Evolutionary conservation across 2,113 vertebrate genomes (phyloP), one percentile per base, ranked within the genome.

Genomic region (Tauraco erythrolophus): DNA sequence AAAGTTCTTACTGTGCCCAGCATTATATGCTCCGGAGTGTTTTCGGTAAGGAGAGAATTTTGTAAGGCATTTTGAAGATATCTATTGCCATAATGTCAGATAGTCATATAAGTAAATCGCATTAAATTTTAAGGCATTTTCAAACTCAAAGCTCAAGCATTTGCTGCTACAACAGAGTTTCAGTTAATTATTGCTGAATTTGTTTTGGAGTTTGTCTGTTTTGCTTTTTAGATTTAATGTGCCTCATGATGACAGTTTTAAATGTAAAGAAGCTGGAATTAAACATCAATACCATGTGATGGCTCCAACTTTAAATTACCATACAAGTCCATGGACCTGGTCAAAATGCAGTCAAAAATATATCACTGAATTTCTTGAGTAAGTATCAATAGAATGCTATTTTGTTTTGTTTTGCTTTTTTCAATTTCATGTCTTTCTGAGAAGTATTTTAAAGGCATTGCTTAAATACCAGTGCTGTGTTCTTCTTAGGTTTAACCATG

Each of bases 281-380:
- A 99, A 99, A 76, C 98, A 99, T 94, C 99, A 99, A 61, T 99
- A 99, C 91, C 99, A 99, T 64, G 99, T 99, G 70, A 99, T 99
- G 99, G 99, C 99, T 69, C 99, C 99, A 46, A 99, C 98, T 69
- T 98, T 99, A 97, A 99, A 99, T 98, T 99, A 99, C 28, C 98
- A 99, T 93, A 99, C 99, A 60, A 99, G 98, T 92, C 99, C 99
- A 60, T 99, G 99, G 99, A 99, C 99, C 46, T 99, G 99, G 99
- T 99, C 99, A 96, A 99, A 99, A 94, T 99, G 99, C 97, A 99
- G 99, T 97, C 99, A 99, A 97, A 99, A 99, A 96, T 99, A 99
- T 81, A 99, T 99, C 96, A 99, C 99, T 5, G 99, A 99, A 94
- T 99, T 99, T 97, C 98, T 99, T 45, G 99, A 99, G 99, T 99